Base-by-base conservation (phyloP, 2,113 vertebrate species). In the Zosterops hypoxanthus region DNA sequence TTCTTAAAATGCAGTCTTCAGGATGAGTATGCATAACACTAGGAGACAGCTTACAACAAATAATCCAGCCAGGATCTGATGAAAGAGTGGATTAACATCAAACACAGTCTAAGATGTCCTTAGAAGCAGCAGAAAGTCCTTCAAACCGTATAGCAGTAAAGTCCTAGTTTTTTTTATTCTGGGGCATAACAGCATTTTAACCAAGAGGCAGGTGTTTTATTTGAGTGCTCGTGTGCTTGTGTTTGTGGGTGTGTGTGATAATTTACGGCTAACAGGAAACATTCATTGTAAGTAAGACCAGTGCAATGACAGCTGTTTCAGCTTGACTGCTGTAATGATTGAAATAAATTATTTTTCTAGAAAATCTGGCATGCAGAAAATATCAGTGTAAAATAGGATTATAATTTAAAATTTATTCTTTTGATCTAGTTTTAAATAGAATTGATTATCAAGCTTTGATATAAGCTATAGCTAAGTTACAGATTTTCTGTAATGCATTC, bases 231-330 rank as follows among this genome's bases (percentile, higher is more conserved):
- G 33, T 47, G 17, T 12, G 6, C 14, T 9, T 31, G 4, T 66
- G 34, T 3, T 4, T 0, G 0, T 47, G 20, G 21, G 7, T 9
- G 9, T 10, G 4, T 29, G 14, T 26, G 36, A 65, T 1, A 3
- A 49, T 77, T 77, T 46, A 29, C 14, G 33, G 29, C 26, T 47
- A 44, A 46, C 11, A 63, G 47, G 29, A 76, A 63, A 53, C 13
- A 12, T 46, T 59, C 21, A 20, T 31, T 26, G 1, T 15, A 42
- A 60, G 14, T 52, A 42, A 61, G 34, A 52, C 14, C 14, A 72
- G n/a, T 55, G 33, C 6, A 71, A 59, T n/a, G 22, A 7, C 64
- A 69, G 28, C 22, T 69, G 46, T 36, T 81, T 78, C 59, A 70
- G 36, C 23, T 31, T 46, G 42, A 41, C 26, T 66, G n/a, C 12